Conservation (phyloP, 2,797 vertebrate genomes). For the Tolypeutes matacus region DNA sequence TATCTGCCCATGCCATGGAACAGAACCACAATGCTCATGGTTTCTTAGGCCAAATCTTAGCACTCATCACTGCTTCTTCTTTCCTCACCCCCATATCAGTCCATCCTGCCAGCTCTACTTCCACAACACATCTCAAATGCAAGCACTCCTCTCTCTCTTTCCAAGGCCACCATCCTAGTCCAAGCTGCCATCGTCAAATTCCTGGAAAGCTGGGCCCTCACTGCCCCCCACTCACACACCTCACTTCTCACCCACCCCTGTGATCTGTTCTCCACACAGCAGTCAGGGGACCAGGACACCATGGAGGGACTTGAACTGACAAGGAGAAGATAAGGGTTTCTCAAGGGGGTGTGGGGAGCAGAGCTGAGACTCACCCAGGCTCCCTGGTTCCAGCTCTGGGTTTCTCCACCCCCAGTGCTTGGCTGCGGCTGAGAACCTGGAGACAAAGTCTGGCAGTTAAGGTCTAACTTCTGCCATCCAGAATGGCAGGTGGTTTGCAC, state of each 20-base stretch:
- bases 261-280: not conserved
- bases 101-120: not conserved
- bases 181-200: not conserved
- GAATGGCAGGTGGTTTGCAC: not conserved
- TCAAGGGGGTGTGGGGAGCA: fast-evolving
- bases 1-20: not conserved
- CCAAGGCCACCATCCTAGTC: not conserved
- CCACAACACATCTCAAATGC: not conserved
- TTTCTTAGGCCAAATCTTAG: not conserved
- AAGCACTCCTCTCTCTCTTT: too few species aligned
- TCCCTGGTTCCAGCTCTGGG: not conserved
- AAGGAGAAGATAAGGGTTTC: fast-evolving
- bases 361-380: not conserved
- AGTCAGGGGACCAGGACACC: too few species aligned
- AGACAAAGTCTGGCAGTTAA: not conserved
- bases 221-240: too few species aligned
- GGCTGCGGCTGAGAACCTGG: not conserved
- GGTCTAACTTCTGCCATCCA: too few species aligned
- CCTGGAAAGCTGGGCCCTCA: too few species aligned
- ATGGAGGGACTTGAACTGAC: not conserved
- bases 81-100: not conserved
- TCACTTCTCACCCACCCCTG: too few species aligned
- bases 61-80: not conserved
- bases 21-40: not conserved
- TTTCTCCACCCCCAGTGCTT: not conserved